Evolutionary conservation across 2,888 invertebrate genomes (phyloP).

Genomic region (Archips xylosteana): DNA sequence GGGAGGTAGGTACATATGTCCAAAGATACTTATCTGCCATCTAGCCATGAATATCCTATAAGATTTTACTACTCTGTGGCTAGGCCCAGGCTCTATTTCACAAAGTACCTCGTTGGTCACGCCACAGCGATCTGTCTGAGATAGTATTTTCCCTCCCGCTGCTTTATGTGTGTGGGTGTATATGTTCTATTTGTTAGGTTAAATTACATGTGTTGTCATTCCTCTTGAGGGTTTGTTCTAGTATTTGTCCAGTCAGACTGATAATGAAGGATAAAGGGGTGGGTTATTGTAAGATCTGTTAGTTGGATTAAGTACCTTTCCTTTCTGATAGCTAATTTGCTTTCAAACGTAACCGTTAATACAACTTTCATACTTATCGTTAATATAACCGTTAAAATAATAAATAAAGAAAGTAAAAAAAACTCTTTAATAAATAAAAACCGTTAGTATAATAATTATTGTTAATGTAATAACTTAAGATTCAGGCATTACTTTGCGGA

Average conservation of each 20-base stretch:
- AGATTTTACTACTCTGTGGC: conserved; percentile 34
- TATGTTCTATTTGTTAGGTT: conserved; percentile 20
- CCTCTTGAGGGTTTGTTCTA: neutral
- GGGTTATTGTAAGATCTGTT: neutral
- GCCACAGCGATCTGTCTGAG: conserved; percentile 29
- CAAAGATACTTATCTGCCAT: conserved; percentile 33
- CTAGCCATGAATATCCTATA: conserved; percentile 38
- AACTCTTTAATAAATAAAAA: no score
- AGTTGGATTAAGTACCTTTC: neutral
- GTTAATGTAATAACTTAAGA: no score
- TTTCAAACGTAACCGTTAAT: no score
- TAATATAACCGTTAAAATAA: no score
- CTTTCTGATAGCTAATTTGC: no score
- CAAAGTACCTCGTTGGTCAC: conserved; percentile 41
- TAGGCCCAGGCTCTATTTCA: conserved; percentile 31
- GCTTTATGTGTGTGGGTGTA: conserved; percentile 23
- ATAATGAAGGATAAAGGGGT: neutral
- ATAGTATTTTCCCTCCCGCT: conserved; percentile 30
- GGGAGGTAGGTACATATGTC: neutral
- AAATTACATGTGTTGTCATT: neutral
- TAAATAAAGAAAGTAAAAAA: no score
- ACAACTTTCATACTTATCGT: no score
- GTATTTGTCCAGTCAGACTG: neutral
- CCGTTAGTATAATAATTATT: no score
- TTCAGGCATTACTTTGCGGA: no score